Conservation (phyloP, 1,140 invertebrate species). For the Lasaia peninsularis region DNA sequence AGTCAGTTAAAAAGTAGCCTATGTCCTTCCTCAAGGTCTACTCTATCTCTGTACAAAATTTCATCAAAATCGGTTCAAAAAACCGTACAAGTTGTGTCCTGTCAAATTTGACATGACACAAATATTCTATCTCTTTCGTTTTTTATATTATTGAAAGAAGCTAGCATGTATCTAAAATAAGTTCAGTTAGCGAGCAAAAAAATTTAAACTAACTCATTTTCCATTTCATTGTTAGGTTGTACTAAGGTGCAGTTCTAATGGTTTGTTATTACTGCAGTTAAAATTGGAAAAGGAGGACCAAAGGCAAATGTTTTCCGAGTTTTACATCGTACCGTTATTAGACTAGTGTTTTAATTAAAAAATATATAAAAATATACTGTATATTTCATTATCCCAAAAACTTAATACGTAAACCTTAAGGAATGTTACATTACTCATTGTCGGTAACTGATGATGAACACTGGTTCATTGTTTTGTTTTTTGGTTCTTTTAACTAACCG, state of each 20-base stretch:
- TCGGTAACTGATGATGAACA: background rate
- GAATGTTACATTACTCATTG: constrained; percentile 42
- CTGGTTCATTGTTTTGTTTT: background rate
- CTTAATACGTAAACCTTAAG: constrained; percentile 42
- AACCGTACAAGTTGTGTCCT: too few relatives aligned
- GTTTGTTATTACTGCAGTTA: constrained; percentile 79
- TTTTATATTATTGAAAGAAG: too few relatives aligned
- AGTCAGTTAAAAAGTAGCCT: too few relatives aligned
- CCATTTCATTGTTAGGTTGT: constrained; percentile 63
- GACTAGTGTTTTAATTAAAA: constrained; percentile 30
- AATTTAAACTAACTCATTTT: background rate
- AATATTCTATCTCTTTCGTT: too few relatives aligned
- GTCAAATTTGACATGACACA: too few relatives aligned
- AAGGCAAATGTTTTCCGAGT: constrained; percentile 81
- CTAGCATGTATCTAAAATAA: too few relatives aligned
- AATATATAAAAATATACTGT: constrained; percentile 42
- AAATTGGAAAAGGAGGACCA: constrained; percentile 79
- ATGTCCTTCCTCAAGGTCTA: too few relatives aligned
- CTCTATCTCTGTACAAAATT: too few relatives aligned
- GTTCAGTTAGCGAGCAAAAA: too few relatives aligned
- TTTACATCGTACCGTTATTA: constrained; percentile 78
- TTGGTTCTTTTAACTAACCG: too few relatives aligned
- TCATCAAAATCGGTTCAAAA: too few relatives aligned
- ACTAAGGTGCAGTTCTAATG: constrained; percentile 76
- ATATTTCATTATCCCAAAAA: constrained; percentile 40